A percentile compares a stretch with the other conserved stretches of the same genome.
phyloP scores from a whole-genome alignment of 2,113 vertebrate genomes.

The Ardeotis arabs region DNA sequence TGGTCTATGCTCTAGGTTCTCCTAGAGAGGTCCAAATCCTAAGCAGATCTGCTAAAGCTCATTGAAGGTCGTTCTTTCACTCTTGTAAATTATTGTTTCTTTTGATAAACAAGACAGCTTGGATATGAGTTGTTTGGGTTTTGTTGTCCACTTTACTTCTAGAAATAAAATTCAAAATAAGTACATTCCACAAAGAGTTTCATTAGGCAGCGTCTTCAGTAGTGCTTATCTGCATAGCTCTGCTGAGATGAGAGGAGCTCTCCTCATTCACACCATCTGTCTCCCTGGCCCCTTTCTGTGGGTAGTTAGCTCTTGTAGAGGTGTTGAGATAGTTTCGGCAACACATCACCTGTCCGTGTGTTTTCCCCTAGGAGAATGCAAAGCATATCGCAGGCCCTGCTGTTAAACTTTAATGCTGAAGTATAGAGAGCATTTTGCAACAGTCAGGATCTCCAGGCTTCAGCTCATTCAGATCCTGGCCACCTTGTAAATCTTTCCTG shows the following conservation, averaged over 20 bases:
- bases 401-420: not conserved
- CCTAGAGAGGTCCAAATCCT: not conserved
- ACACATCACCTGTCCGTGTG: fast-evolving
- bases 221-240: not conserved
- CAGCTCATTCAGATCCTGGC: not conserved
- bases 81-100: not conserved
- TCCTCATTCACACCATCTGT: not conserved
- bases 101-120: not conserved
- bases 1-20: not conserved
- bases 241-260: not conserved
- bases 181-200: not conserved
- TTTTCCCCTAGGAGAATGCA: not conserved
- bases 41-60: not conserved
- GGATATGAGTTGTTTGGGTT: not conserved
- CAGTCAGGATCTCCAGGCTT: constrained; percentile 9
- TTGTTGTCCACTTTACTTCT: not conserved
- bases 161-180: not conserved
- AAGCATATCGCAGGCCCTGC: not conserved
- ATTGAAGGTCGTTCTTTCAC: not conserved
- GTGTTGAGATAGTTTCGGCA: not conserved
- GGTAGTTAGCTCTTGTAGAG: not conserved
- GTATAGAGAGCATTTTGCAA: constrained; percentile 18
- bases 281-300: not conserved
- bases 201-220: not conserved
- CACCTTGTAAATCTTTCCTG: constrained; percentile 51